A percentile compares a stretch with the other conserved stretches of the same genome.
These are phyloP conservation scores for Aphodius granarius DNA, from an alignment of 2,888 invertebrate genomes.

Conservation along the genomic window DNA sequence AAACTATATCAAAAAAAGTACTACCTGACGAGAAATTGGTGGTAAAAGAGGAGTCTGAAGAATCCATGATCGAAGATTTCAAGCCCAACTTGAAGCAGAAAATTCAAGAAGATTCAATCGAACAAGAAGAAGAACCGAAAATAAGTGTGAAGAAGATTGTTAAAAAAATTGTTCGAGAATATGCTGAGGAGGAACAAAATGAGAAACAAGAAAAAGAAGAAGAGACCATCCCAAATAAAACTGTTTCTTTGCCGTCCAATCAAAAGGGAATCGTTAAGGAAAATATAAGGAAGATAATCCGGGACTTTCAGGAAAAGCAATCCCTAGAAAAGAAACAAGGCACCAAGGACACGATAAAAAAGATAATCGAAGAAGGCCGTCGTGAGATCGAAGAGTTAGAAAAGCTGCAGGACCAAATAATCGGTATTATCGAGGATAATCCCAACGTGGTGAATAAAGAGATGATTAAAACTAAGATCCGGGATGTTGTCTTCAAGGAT, in stretches of 20 bases:
- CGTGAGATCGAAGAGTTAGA: constrained; percentile 55
- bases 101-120: neutral
- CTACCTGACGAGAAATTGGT: neutral
- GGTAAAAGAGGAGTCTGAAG: neutral
- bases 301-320: constrained; percentile 45
- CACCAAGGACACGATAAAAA: constrained; percentile 41
- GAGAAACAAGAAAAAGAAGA: constrained; percentile 33
- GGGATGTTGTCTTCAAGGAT: constrained; percentile 45
- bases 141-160: constrained; percentile 4
- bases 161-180: neutral
- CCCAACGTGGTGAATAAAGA: constrained; percentile 56
- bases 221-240: neutral
- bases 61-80: no score
- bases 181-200: neutral
- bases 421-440: constrained; percentile 55
- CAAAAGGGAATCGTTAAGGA: constrained; percentile 29
- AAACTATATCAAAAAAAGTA: neutral
- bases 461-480: constrained; percentile 54
- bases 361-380: constrained; percentile 51
- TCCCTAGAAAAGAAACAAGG: constrained; percentile 24
- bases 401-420: constrained; percentile 55
- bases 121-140: constrained; percentile 5
- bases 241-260: neutral
- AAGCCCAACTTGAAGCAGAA: constrained; percentile 12
- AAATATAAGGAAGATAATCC: constrained; percentile 42